Conservation (phyloP, 2,797 vertebrate genomes). For the Hybognathus amarus region DNA sequence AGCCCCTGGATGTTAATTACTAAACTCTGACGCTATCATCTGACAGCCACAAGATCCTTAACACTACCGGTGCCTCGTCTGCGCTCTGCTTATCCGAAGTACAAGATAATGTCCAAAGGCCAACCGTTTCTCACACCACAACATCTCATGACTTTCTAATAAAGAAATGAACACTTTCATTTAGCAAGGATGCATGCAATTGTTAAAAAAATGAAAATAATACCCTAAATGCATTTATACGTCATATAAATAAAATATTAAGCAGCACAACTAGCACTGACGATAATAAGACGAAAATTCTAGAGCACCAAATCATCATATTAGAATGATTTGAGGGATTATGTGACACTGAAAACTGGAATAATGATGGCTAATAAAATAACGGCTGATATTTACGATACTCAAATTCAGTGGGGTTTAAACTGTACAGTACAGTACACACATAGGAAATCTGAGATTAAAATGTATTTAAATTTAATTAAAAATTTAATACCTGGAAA, state of each 20-base stretch:
- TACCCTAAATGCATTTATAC: neutral
- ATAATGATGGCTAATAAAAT: neutral
- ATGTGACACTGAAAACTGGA: neutral
- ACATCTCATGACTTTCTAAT: neutral
- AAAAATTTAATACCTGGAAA: neutral
- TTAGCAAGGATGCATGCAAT: neutral
- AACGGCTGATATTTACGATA: too few relatives aligned
- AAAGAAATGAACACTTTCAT: neutral
- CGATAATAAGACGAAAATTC: neutral
- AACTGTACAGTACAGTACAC: too few relatives aligned
- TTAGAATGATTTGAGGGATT: neutral
- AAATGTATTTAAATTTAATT: too few relatives aligned
- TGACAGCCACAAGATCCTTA: conserved; percentile 42
- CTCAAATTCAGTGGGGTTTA: too few relatives aligned
- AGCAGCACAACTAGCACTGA: neutral
- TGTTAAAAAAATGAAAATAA: neutral
- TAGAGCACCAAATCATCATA: neutral
- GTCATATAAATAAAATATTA: neutral
- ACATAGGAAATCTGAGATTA: too few relatives aligned
- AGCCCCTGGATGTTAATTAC: conserved; percentile 39
- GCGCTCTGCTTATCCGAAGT: conserved; percentile 38
- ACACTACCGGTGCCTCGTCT: conserved; percentile 9
- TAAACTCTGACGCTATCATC: conserved; percentile 27
- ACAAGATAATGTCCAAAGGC: conserved; percentile 20
- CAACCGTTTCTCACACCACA: neutral